Percentiles rank a stretch among this genome's conserved stretches.
phyloP scores from a whole-genome alignment of 2,797 vertebrate species.

The Phalloptychus januarius region DNA sequence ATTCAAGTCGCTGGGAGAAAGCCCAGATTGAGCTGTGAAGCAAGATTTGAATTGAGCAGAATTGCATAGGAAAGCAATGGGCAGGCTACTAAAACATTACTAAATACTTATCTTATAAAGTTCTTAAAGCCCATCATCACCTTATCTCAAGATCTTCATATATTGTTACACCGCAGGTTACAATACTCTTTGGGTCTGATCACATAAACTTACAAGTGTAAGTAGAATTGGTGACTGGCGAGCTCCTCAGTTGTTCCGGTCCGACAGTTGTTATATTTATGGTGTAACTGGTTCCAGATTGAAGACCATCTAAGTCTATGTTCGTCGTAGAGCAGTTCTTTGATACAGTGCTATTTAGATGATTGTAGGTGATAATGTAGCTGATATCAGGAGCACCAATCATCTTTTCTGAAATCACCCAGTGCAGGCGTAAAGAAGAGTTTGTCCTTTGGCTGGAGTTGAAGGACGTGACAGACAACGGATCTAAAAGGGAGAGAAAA shows the following conservation, averaged over 20 bases:
- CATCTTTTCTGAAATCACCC: slow-evolving; percentile 50
- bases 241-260: slow-evolving; percentile 51
- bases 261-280: slow-evolving; percentile 64
- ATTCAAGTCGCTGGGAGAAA: too few relatives aligned
- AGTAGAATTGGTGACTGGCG: fast-evolving
- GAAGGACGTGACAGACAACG: slow-evolving; percentile 57
- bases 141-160: neutral
- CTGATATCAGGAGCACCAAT: slow-evolving; percentile 18
- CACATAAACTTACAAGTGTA: slow-evolving; percentile 60
- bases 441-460: slow-evolving; percentile 24
- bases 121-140: neutral
- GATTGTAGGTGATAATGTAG: slow-evolving; percentile 38
- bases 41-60: too few relatives aligned
- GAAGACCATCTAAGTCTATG: slow-evolving; percentile 26
- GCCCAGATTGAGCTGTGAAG: too few relatives aligned
- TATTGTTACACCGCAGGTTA: neutral
- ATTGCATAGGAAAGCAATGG: too few relatives aligned
- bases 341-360: fast-evolving
- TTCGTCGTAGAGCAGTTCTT: fast-evolving
- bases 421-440: slow-evolving; percentile 56
- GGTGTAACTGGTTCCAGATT: slow-evolving; percentile 61
- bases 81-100: neutral
- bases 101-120: neutral
- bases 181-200: neutral
- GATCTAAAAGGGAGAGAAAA: slow-evolving; percentile 51